Evolutionary conservation across 2,797 vertebrate genomes (phyloP).

Genomic region (Enteromius trimaculatus): DNA sequence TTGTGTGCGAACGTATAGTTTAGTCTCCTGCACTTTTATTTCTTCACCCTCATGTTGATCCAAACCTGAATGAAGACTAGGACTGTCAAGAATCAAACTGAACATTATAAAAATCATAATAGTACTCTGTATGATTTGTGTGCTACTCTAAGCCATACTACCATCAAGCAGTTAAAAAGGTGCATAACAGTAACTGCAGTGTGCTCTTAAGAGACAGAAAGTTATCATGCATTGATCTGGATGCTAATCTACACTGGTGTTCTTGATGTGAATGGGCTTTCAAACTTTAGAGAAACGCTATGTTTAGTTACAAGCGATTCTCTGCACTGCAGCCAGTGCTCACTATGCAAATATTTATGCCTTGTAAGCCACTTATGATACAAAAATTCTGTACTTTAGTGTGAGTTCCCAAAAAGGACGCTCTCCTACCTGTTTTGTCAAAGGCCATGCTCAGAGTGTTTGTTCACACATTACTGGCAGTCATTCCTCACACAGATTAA

Average conservation of each 20-base stretch:
- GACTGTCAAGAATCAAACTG: background rate
- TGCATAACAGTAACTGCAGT: background rate
- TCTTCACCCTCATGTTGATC: background rate
- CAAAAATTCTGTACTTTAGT: conserved; percentile 18
- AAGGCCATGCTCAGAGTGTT: conserved; percentile 6
- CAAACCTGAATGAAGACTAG: background rate
- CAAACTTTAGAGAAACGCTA: background rate
- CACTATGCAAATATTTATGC: background rate
- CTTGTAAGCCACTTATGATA: background rate
- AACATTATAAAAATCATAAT: background rate
- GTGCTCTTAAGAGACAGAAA: background rate
- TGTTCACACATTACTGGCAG: conserved; percentile 5
- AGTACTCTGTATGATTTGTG: background rate
- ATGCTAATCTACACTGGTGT: background rate
- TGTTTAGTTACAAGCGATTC: background rate
- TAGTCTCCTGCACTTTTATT: conserved; percentile 42
- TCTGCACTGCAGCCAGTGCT: background rate
- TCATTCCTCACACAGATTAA: conserved; percentile 23
- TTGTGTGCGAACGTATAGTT: conserved; percentile 42
- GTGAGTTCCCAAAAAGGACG: conserved; percentile 39
- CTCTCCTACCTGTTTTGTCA: conserved; percentile 15
- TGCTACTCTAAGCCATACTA: background rate
- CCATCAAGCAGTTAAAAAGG: background rate
- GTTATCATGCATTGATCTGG: background rate
- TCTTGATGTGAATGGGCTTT: background rate